Conservation (phyloP, 2,113 vertebrate species). For the Ovis canadensis region DNA sequence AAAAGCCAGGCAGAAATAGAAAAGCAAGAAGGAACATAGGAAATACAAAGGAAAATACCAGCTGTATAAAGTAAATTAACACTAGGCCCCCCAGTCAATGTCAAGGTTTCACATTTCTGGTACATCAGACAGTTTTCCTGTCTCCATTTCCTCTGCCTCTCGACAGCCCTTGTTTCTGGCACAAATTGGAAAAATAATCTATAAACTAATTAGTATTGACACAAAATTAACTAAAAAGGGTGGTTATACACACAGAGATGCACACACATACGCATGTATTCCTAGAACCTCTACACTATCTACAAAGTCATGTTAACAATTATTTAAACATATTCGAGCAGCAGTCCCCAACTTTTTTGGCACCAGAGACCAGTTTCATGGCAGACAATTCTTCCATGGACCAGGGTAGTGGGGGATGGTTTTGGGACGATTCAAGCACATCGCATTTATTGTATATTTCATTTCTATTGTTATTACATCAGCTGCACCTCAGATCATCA, state of each 20-base stretch:
- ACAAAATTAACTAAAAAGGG: background rate
- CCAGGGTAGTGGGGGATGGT: background rate
- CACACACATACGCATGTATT: background rate
- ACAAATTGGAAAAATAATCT: background rate
- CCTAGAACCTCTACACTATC: background rate
- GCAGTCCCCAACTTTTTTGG: background rate
- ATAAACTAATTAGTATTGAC: background rate
- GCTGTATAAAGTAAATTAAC: slow-evolving; percentile 30
- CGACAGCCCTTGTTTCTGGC: background rate
- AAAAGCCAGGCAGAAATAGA: slow-evolving; percentile 30
- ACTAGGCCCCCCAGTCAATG: background rate
- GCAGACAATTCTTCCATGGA: background rate
- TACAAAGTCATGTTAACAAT: background rate
- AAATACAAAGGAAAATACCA: background rate
- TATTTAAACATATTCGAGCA: background rate
- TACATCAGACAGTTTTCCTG: background rate
- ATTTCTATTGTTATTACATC: background rate
- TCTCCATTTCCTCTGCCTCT: background rate
- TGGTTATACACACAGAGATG: background rate
- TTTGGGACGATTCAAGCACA: background rate
- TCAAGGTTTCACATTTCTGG: background rate
- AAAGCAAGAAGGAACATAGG: background rate
- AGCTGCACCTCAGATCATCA: background rate
- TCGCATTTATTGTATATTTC: background rate
- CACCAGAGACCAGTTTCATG: background rate